phyloP scores from a whole-genome alignment of 1,140 invertebrate species.

The Zeugodacus cucurbitae region DNA sequence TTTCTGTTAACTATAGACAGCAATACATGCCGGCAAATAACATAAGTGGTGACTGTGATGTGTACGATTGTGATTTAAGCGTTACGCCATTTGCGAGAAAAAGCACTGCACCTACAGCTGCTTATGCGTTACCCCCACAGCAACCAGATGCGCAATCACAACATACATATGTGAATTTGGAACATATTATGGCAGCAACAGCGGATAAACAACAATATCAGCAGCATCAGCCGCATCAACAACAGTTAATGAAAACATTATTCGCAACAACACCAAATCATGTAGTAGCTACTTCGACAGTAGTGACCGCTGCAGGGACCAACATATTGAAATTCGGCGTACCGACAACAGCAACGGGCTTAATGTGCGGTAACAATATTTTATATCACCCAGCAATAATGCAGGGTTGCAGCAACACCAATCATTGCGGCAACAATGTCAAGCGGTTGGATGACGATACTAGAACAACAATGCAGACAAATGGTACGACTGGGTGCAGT shows the following conservation, averaged over 20 bases:
- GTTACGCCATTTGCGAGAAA: background rate
- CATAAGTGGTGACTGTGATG: background rate
- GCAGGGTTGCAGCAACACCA: background rate
- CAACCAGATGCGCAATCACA: background rate
- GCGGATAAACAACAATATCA: slow-evolving; percentile 18
- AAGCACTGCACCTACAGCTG: background rate
- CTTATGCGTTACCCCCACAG: background rate
- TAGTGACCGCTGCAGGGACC: background rate
- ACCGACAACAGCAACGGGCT: background rate
- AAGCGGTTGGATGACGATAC: background rate
- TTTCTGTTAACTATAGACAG: background rate
- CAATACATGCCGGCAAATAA: background rate
- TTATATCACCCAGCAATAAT: background rate
- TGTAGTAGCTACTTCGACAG: background rate
- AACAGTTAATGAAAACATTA: background rate
- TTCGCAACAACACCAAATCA: background rate
- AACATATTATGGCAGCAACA: background rate
- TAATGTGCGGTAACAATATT: background rate
- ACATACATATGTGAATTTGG: slow-evolving; percentile 21
- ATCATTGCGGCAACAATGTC: background rate
- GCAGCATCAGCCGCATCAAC: background rate
- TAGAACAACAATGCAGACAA: background rate
- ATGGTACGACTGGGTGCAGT: background rate
- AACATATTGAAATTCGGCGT: background rate
- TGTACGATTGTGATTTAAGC: background rate